These are phyloP conservation scores for Chitala chitala DNA, from an alignment of 2,113 vertebrate genomes.

Conservation along the genomic window DNA sequence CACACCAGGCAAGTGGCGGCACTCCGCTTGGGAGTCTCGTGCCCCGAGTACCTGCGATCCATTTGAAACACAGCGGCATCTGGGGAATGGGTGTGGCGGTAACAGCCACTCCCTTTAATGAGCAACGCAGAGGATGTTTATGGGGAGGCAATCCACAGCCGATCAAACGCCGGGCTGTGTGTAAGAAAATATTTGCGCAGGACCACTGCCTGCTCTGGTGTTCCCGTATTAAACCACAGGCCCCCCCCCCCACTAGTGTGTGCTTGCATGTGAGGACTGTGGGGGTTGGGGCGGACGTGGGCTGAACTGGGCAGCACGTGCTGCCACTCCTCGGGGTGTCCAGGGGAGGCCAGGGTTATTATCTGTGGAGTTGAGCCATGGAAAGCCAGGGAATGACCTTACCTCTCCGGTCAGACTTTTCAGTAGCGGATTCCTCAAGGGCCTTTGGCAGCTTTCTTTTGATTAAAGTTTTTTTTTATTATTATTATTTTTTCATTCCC, in stretches of 20 bases:
- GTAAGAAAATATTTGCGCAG: constrained; percentile 61
- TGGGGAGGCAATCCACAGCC: constrained; percentile 38
- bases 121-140: constrained; percentile 35
- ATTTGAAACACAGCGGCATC: not conserved
- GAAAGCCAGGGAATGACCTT: constrained; percentile 34
- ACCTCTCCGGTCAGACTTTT: constrained; percentile 33
- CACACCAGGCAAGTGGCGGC: constrained; percentile 79
- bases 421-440: constrained; percentile 13
- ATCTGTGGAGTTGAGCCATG: constrained; percentile 33
- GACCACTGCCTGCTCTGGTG: constrained; percentile 37
- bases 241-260: constrained; percentile 22
- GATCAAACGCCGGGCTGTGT: constrained; percentile 53
- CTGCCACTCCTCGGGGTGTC: not conserved
- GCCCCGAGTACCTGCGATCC: not conserved
- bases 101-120: not conserved
- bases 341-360: constrained; percentile 28
- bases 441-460: not conserved
- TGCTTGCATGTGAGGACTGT: constrained; percentile 5
- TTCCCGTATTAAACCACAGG: constrained; percentile 23
- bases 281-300: constrained; percentile 25
- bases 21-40: not conserved
- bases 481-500: too few relatives aligned
- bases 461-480: too few relatives aligned
- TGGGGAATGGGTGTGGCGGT: not conserved
- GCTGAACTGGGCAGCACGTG: constrained; percentile 8